These are phyloP conservation scores for Daubentonia madagascariensis DNA, from an alignment of 2,113 vertebrate species.

Conservation along the genomic window DNA sequence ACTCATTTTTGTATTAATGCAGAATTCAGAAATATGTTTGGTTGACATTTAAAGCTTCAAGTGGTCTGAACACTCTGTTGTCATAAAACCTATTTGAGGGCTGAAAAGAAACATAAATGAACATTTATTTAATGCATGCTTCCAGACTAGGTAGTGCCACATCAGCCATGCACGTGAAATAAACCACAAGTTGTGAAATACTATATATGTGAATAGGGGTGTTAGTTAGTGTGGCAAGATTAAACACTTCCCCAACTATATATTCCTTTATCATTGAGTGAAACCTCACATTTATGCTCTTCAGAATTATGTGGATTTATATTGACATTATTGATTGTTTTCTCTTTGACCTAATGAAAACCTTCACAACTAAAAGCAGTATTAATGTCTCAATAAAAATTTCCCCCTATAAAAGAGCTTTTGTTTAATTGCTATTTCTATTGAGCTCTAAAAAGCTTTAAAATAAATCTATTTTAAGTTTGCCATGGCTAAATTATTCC, in stretches of 20 bases:
- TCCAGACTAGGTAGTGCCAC: neutral
- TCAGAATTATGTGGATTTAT: neutral
- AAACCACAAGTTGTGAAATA: neutral
- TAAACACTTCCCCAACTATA: neutral
- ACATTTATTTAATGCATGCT: neutral
- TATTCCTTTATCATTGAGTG: neutral
- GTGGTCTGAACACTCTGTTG: neutral
- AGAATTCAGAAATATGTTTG: neutral
- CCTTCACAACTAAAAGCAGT: neutral
- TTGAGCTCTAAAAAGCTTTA: neutral
- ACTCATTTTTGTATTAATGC: neutral
- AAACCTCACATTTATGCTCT: neutral
- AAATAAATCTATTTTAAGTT: constrained; percentile 30
- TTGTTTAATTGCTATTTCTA: constrained; percentile 12
- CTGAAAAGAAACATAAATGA: neutral
- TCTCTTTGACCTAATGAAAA: neutral
- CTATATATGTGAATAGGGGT: neutral
- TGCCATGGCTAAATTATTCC: neutral
- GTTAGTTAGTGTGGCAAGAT: neutral
- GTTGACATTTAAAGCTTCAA: neutral
- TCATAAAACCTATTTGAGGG: neutral
- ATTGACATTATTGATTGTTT: neutral
- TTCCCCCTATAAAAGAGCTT: neutral
- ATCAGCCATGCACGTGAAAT: neutral
- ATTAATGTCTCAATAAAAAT: neutral